Evolutionary conservation across 2,113 vertebrate genomes (phyloP).

Genomic region (Neodontobutis hainanensis): DNA sequence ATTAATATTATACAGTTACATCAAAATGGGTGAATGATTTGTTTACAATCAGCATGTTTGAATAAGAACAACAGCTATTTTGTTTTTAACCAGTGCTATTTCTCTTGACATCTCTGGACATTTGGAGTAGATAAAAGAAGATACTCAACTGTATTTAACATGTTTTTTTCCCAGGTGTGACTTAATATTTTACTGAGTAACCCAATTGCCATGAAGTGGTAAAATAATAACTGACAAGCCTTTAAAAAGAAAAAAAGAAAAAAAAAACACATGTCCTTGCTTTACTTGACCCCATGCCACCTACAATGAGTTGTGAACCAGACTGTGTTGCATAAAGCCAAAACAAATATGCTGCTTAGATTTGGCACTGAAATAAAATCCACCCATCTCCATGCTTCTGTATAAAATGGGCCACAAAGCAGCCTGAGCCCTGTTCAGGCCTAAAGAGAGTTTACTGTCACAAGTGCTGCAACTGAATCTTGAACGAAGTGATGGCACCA

Average conservation of each 20-base stretch:
- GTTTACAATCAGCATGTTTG: too few species aligned
- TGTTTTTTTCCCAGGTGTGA: not conserved
- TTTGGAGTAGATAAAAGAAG: too few species aligned
- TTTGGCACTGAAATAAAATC: slow-evolving; percentile 35
- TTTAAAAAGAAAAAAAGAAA: not conserved
- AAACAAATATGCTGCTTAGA: slow-evolving; percentile 42
- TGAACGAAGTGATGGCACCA: slow-evolving; percentile 50
- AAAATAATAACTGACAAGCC: slow-evolving; percentile 16
- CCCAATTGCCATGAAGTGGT: not conserved
- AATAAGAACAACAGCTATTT: too few species aligned
- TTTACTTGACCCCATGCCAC: slow-evolving; percentile 3
- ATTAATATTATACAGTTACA: not conserved
- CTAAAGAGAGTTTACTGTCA: slow-evolving; percentile 31
- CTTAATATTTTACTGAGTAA: slow-evolving; percentile 15
- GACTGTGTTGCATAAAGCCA: slow-evolving; percentile 41
- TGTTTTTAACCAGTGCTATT: too few species aligned
- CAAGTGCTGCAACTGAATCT: slow-evolving; percentile 45
- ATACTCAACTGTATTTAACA: not conserved
- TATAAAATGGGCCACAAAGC: slow-evolving; percentile 32
- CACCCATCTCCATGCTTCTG: slow-evolving; percentile 30
- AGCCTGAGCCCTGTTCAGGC: not conserved
- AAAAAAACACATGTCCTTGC: not conserved
- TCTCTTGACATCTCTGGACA: too few species aligned
- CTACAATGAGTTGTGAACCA: slow-evolving; percentile 13
- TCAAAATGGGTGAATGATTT: too few species aligned